A percentile compares a stretch with the other conserved stretches of the same genome.
These are phyloP conservation scores for Anableps anableps DNA, from an alignment of 2,797 vertebrate genomes.

Conservation along the genomic window DNA sequence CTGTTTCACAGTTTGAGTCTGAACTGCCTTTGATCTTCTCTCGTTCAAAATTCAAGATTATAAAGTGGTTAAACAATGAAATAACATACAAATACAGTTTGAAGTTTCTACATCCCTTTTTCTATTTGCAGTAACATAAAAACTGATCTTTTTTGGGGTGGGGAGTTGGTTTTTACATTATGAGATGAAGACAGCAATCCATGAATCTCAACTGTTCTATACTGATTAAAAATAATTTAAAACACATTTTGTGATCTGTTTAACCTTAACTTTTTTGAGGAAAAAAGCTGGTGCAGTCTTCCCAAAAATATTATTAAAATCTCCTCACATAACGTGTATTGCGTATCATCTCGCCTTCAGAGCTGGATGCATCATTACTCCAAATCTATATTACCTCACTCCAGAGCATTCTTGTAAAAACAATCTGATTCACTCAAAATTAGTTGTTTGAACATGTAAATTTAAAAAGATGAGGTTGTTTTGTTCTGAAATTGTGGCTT, in stretches of 20 bases:
- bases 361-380: neutral
- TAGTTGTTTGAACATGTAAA: constrained; percentile 23
- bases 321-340: neutral
- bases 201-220: neutral
- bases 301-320: neutral
- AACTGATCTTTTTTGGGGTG: too few relatives aligned
- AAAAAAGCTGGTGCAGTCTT: neutral
- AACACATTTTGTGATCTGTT: neutral
- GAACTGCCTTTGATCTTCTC: neutral
- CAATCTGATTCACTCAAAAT: constrained; percentile 29
- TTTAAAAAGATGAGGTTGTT: constrained; percentile 22
- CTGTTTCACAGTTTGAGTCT: neutral
- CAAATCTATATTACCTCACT: neutral
- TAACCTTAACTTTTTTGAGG: neutral
- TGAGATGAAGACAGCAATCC: neutral
- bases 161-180: neutral
- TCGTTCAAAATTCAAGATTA: neutral
- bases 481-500: constrained; percentile 43
- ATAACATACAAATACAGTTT: neutral
- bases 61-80: neutral
- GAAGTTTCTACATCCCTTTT: neutral
- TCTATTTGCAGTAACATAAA: neutral
- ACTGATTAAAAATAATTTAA: neutral
- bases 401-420: constrained; percentile 8
- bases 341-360: neutral